A percentile compares a stretch with the other conserved stretches of the same genome.
Conservation (phyloP, 1,140 invertebrate species). For the Eurosta solidaginis region DNA sequence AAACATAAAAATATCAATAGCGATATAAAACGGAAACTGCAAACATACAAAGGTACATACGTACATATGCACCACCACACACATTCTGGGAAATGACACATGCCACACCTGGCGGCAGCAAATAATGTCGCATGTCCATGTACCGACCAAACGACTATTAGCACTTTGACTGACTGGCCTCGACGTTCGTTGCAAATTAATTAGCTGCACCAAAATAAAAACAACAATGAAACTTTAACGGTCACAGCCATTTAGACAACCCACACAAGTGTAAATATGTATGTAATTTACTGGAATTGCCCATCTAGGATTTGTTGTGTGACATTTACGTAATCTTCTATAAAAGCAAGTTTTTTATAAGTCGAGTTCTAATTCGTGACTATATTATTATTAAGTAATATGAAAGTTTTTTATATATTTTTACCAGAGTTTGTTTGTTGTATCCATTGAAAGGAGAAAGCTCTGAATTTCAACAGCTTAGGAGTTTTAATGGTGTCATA, state of each 20-base stretch:
- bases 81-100: neutral
- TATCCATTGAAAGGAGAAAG: too few relatives aligned
- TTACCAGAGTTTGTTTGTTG: too few relatives aligned
- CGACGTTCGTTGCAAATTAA: conserved; percentile 9
- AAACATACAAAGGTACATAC: neutral
- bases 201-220: conserved; percentile 5
- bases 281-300: too few relatives aligned
- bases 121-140: neutral
- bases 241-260: neutral
- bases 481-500: too few relatives aligned
- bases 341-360: too few relatives aligned
- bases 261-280: neutral
- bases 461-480: too few relatives aligned
- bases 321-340: too few relatives aligned
- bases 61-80: neutral
- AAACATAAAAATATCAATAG: neutral
- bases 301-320: too few relatives aligned
- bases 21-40: neutral
- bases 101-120: conserved; percentile 4
- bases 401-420: too few relatives aligned
- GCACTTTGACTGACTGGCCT: neutral
- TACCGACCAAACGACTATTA: neutral
- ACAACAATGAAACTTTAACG: neutral
- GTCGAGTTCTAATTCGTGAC: too few relatives aligned
- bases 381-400: too few relatives aligned